Base-by-base conservation (phyloP, 2,888 invertebrate species). In the Melinaea marsaeus region DNA sequence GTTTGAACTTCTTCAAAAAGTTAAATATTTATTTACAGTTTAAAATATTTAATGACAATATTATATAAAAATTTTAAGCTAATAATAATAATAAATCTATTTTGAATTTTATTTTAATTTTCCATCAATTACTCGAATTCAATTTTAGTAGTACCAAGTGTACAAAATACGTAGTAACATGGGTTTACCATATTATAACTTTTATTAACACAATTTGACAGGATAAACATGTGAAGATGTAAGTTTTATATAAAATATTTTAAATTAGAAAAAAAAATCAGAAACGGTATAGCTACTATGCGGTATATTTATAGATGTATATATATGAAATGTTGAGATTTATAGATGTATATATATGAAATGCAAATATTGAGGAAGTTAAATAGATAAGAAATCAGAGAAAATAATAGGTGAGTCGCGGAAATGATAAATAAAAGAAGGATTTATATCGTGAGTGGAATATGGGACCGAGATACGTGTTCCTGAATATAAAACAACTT, bases 371-470 rank as follows among this genome's bases (percentile, higher is more conserved):
- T 11, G 9, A 5, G 42, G 9, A 42, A 42, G 42, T 42, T 42
- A 42, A 42, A 42, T 42, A 7, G 42, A 42, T 42, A 11, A 11
- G 35, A 60, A 57, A 54, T 60, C 35, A 37, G 56, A 56, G 61
- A 22, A 22, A 22, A 22, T 22, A 64, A 62, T 69, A 61, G 67
- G 45, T 61, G 37, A 51, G n/a, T n/a, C n/a, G n/a, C n/a, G n/a
- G n/a, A n/a, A 65, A 67, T 69, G 65, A 69, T 69, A 68, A 68
- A 69, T 67, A 69, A 69, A 58, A 58, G 60, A 61, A 61, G 63
- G 70, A 72, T 71, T 71, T 71, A 70, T 67, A 63, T 55, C 70
- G 70, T 69, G 69, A 67, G 63, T 59, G 67, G 74, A 74, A 73
- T 75, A 69, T 47, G 61, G 63, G 68, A 57, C 59, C 60, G 46